Evolutionary conservation across 2,888 invertebrate genomes (phyloP), one percentile per base, ranked within the genome.

Genomic region (Diogma glabrata): DNA sequence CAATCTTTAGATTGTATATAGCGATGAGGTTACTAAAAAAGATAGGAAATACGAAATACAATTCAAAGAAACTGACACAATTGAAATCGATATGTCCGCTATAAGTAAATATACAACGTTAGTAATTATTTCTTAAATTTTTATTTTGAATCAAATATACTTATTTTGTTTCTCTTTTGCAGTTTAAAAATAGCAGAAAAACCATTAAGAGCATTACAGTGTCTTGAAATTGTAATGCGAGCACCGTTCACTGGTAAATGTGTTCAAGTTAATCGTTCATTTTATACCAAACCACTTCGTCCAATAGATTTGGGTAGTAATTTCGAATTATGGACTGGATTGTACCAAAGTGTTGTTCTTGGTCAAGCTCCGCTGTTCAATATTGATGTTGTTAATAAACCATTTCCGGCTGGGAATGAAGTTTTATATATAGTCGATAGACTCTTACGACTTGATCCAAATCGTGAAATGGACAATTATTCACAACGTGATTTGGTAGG

Each of bases 281-380:
- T 85, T 64, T 95, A 87, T 69, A 79, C 78, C 23, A 70, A 70
- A 3, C 75, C 78, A 0, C 7, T 4, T 2, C 16, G 52, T 2
- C 22, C 12, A 12, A 12, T 55, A 1, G 73, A 75, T 62, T 72
- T 97, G 9, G 81, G 84, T 0, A 83, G 81, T 47, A 92, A 94
- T 0, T 74, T 90, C 60, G 90, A 94, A 66, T 81, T 95, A 63
- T 94, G 94, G 86, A 81, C 87, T 53, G 97, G 97, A 5, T 79
- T 92, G 1, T 97, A 89, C 72, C 94, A 95, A 68, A 87, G 90
- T 8, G 90, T 92, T 0, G 79, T 92, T 55, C 80, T 95, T 50
- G 93, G 93, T 10, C 87, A 90, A 77, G 81, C 79, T 59, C 87
- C 89, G 49, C 86, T 84, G 67, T 71, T 99, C 33, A 97, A 97